A percentile compares a stretch with the other conserved stretches of the same genome.
Conservation (phyloP, 2,797 vertebrate genomes). For the Malurus leucopterus region DNA sequence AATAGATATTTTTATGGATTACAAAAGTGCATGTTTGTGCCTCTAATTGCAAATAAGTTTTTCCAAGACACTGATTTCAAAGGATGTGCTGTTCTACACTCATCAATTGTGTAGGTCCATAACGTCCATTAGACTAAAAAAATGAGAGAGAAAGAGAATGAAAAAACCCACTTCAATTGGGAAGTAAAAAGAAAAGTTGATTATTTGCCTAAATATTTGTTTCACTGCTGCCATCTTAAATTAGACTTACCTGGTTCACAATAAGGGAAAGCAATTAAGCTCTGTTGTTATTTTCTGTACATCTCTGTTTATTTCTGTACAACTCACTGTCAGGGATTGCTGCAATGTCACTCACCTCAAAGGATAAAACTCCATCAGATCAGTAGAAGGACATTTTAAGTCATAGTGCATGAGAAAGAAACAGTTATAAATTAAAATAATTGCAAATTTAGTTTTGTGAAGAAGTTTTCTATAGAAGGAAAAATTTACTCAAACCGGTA, state of each 20-base stretch:
- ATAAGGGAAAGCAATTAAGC: neutral
- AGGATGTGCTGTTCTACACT: neutral
- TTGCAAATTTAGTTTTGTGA: neutral
- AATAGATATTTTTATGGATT: neutral
- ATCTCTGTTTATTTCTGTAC: no score
- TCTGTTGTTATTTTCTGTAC: neutral
- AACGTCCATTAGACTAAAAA: neutral
- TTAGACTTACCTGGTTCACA: neutral
- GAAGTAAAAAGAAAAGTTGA: neutral
- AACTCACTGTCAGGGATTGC: neutral
- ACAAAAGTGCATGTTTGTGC: neutral
- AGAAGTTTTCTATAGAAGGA: neutral
- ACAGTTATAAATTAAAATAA: neutral
- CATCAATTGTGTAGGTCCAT: neutral
- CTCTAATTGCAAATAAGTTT: neutral
- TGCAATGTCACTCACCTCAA: neutral
- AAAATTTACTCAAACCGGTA: neutral
- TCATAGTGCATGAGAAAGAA: neutral
- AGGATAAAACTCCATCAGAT: neutral
- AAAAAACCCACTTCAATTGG: neutral
- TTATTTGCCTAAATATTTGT: neutral
- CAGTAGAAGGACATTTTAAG: neutral
- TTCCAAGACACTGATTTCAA: neutral
- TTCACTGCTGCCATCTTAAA: neutral
- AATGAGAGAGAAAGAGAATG: neutral